Percentiles rank a stretch among this genome's conserved stretches.
Conservation (phyloP, 1,140 invertebrate species). For the Drosophila orena region DNA sequence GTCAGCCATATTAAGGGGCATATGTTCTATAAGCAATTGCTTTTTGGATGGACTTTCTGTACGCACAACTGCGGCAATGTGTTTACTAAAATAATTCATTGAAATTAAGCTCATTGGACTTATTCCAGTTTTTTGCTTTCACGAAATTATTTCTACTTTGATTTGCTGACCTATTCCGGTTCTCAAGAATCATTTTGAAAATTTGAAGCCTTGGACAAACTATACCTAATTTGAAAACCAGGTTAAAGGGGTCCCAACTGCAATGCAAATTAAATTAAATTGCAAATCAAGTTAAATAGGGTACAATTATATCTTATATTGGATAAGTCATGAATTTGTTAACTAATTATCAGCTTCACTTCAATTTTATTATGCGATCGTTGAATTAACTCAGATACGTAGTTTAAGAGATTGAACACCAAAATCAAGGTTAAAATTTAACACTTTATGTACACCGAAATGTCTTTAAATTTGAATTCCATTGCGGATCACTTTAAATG, state of each 20-base stretch:
- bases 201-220: not conserved
- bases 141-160: constrained; percentile 22
- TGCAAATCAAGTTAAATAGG: not conserved
- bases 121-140: constrained; percentile 42
- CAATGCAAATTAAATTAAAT: not conserved
- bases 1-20: constrained; percentile 37
- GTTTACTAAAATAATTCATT: constrained; percentile 49
- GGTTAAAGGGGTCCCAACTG: not conserved
- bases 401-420: too few species aligned
- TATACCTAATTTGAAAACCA: too few species aligned
- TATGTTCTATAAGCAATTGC: constrained; percentile 38
- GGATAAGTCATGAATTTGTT: not conserved
- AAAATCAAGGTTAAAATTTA: too few species aligned
- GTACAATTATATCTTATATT: not conserved
- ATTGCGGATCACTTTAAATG: constrained; percentile 27
- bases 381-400: not conserved
- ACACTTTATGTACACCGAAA: not conserved
- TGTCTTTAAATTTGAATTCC: not conserved
- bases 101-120: constrained; percentile 46
- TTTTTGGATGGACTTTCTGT: constrained; percentile 17
- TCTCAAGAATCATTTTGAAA: constrained; percentile 22
- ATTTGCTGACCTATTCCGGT: constrained; percentile 36
- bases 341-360: not conserved
- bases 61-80: constrained; percentile 47
- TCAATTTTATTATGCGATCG: not conserved